Evolutionary conservation across 2,113 vertebrate genomes (phyloP).

Genomic region (Catharus minimus): DNA sequence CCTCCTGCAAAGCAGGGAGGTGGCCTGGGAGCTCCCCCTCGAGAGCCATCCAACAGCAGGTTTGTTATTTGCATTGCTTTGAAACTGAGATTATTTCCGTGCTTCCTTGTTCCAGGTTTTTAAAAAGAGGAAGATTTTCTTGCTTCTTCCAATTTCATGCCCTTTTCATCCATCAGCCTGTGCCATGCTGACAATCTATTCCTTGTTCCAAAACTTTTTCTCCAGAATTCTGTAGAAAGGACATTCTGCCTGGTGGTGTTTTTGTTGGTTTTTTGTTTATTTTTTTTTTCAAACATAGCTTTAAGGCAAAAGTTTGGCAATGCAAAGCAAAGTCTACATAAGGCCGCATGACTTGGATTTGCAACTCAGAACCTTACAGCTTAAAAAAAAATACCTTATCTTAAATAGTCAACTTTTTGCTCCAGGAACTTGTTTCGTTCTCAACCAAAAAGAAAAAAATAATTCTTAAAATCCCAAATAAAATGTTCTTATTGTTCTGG

Average conservation of each 20-base stretch:
- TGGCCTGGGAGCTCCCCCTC: neutral
- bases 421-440: neutral
- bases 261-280: neutral
- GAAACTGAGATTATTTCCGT: neutral
- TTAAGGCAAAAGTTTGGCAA: constrained; percentile 93
- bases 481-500: constrained; percentile 33
- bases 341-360: constrained; percentile 87
- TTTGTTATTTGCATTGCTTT: constrained; percentile 50
- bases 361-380: constrained; percentile 72
- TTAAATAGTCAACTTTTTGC: constrained; percentile 29
- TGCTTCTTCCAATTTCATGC: neutral
- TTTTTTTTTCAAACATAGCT: constrained; percentile 71
- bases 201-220: neutral
- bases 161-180: neutral
- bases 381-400: neutral
- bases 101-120: neutral
- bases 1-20: neutral
- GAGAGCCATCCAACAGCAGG: neutral
- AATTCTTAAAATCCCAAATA: constrained; percentile 18
- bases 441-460: neutral
- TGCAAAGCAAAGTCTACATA: constrained; percentile 89
- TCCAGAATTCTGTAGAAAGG: constrained; percentile 10
- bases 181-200: neutral
- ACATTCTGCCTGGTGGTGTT: constrained; percentile 66
- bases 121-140: neutral